Percentiles rank a stretch among this genome's conserved stretches.
phyloP scores from a whole-genome alignment of 2,113 vertebrate genomes.

The Tragelaphus scriptus region DNA sequence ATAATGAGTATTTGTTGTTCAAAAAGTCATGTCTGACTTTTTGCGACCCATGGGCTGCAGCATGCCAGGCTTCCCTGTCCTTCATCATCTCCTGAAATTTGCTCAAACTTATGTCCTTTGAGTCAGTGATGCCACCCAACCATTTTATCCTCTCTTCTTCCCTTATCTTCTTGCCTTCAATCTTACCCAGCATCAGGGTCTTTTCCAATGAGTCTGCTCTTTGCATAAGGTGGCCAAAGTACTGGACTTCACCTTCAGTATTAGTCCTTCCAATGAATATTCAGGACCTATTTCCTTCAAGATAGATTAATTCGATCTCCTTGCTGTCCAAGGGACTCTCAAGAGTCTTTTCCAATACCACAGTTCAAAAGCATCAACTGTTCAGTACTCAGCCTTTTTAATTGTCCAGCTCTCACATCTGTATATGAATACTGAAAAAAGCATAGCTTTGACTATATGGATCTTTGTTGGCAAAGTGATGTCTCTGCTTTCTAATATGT shows the following conservation, averaged over 20 bases:
- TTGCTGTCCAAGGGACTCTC: not conserved
- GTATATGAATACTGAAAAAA: not conserved
- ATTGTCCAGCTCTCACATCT: not conserved
- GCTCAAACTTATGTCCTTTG: not conserved
- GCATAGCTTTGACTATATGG: not conserved
- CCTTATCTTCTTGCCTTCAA: not conserved
- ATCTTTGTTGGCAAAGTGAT: not conserved
- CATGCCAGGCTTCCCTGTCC: not conserved
- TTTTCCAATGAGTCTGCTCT: not conserved
- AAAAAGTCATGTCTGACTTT: accelerated
- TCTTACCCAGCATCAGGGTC: not conserved
- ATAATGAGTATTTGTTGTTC: not conserved
- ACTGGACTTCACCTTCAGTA: not conserved
- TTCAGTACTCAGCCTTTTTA: not conserved
- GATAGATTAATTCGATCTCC: not conserved
- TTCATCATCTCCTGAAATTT: not conserved
- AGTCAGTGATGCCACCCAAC: not conserved
- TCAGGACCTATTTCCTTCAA: not conserved
- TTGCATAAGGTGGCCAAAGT: not conserved
- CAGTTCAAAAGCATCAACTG: not conserved
- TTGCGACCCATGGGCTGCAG: not conserved
- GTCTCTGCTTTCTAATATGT: not conserved
- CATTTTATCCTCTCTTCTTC: not conserved
- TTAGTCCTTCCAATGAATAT: not conserved
- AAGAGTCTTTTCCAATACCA: not conserved